Conservation (phyloP, 1,140 invertebrate species). For the Procambarus clarkii region DNA sequence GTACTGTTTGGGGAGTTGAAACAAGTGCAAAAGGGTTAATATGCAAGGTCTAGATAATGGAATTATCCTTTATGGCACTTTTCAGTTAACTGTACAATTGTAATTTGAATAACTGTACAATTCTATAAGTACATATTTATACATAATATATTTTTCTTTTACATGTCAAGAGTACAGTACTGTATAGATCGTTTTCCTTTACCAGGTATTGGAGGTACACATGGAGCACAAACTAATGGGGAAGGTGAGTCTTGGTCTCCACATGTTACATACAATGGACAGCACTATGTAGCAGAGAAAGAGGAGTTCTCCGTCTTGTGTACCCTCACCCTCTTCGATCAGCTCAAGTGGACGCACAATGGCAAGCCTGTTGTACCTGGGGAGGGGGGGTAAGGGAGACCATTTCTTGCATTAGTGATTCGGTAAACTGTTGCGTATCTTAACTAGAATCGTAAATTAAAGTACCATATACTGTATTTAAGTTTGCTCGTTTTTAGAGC, state of each 20-base stretch:
- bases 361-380: constrained; percentile 52
- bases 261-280: constrained; percentile 42
- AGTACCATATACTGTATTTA: background rate
- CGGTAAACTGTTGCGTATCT: constrained; percentile 3
- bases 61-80: too few relatives aligned
- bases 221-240: constrained; percentile 18
- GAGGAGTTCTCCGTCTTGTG: constrained; percentile 43
- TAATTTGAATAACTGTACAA: too few relatives aligned
- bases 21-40: too few relatives aligned
- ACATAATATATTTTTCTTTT: background rate
- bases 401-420: constrained; percentile 1
- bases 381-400: constrained; percentile 66
- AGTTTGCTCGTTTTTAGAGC: background rate
- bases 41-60: too few relatives aligned
- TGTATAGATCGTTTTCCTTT: background rate
- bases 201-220: constrained; percentile 48
- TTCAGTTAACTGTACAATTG: too few relatives aligned
- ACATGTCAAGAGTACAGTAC: background rate
- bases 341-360: constrained; percentile 67
- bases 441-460: background rate
- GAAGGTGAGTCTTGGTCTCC: constrained; percentile 64
- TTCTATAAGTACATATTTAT: too few relatives aligned
- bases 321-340: constrained; percentile 46
- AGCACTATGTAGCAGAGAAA: constrained; percentile 48
- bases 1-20: too few relatives aligned